A percentile compares a stretch with the other conserved stretches of the same genome.
Conservation (phyloP, 2,797 vertebrate species). For the Artibeus jamaicensis region DNA sequence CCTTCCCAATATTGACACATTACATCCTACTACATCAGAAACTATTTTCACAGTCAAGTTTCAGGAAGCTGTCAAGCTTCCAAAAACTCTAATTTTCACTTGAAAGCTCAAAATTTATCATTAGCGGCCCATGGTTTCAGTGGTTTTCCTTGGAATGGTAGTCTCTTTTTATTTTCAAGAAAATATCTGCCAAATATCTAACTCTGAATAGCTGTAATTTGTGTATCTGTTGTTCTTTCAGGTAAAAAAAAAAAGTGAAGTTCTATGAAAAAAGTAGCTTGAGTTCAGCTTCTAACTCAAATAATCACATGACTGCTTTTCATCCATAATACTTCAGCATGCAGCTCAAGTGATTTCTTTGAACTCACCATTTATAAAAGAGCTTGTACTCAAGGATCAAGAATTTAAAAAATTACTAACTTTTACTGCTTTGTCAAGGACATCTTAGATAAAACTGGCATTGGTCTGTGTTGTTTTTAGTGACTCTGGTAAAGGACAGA, state of each 20-base stretch:
- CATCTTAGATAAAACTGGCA: neutral
- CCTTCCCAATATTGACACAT: neutral
- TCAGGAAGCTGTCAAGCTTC: neutral
- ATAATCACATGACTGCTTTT: neutral
- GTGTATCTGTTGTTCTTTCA: neutral
- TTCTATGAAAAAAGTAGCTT: neutral
- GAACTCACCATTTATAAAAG: neutral
- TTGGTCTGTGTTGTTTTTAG: neutral
- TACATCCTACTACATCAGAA: neutral
- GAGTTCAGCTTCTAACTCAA: conserved; percentile 6
- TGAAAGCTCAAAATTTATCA: conserved; percentile 1
- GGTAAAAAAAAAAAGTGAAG: neutral
- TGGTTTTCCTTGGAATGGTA: neutral
- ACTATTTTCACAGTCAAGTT: neutral
- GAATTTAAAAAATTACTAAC: neutral
- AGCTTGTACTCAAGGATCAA: neutral
- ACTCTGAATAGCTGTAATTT: neutral
- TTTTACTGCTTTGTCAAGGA: conserved; percentile 14
- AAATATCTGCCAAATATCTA: neutral
- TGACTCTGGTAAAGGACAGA: neutral
- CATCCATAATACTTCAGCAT: neutral
- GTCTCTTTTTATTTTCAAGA: conserved; percentile 19
- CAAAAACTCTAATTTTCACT: conserved; percentile 16
- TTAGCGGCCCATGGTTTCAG: neutral
- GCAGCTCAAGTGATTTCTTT: neutral